These are phyloP conservation scores for Troides helena DNA, from an alignment of 2,888 invertebrate species.

Conservation along the genomic window DNA sequence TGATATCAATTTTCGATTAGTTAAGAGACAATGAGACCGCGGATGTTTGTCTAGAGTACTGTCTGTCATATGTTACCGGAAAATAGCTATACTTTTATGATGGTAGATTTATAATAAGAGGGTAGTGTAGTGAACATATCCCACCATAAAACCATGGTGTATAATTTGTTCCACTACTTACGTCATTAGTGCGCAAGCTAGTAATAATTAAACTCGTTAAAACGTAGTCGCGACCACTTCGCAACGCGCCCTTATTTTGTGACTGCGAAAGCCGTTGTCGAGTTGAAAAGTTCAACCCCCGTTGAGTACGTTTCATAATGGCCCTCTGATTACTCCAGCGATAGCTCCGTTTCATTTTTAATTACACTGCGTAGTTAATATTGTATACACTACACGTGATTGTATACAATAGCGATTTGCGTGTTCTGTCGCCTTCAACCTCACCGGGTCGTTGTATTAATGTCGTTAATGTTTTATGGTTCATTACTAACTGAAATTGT, in stretches of 20 bases:
- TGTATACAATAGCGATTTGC: conserved; percentile 2
- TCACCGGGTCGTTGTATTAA: not conserved
- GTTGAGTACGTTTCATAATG: conserved; percentile 14
- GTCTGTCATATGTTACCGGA: too few species aligned
- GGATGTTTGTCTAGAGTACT: too few species aligned
- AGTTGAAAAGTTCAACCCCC: conserved; percentile 16
- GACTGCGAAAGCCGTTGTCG: conserved; percentile 16
- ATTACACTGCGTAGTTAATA: conserved; percentile 8
- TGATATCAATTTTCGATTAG: too few species aligned
- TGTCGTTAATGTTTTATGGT: conserved; percentile 1
- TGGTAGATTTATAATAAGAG: too few species aligned
- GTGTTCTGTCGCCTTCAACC: not conserved
- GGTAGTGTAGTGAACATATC: too few species aligned
- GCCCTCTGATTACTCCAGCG: conserved; percentile 20
- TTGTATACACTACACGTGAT: conserved; percentile 8
- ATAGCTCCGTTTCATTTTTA: conserved; percentile 26
- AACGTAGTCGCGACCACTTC: conserved; percentile 40
- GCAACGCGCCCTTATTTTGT: conserved; percentile 35
- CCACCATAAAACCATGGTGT: too few species aligned
- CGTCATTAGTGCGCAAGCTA: conserved; percentile 34
- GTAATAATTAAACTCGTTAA: conserved; percentile 51
- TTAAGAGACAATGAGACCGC: too few species aligned
- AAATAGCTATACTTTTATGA: too few species aligned
- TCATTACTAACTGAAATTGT: not conserved
- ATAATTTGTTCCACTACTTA: conserved; percentile 2